Evolutionary conservation across 2,113 vertebrate species (phyloP).

Genomic region (Rostratula benghalensis): DNA sequence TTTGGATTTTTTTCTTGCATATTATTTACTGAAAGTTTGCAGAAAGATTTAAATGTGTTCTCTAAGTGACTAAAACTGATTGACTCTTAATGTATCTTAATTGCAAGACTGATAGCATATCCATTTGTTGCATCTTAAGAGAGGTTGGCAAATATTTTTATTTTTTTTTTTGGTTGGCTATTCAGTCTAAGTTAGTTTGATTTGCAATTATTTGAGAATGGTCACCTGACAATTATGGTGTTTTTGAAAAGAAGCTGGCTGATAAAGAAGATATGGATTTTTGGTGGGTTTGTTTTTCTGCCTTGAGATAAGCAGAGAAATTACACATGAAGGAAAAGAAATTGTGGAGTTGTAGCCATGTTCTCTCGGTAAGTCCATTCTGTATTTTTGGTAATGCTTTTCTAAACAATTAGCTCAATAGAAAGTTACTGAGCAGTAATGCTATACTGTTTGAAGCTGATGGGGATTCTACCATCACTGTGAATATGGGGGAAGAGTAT

Average conservation of each 20-base stretch:
- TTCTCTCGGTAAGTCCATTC: not conserved
- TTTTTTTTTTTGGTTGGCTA: not conserved
- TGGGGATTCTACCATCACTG: not conserved
- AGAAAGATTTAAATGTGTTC: not conserved
- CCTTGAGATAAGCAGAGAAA: not conserved
- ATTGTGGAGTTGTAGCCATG: not conserved
- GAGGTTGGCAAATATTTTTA: not conserved
- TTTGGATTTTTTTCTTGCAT: rapidly evolving
- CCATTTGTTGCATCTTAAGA: not conserved
- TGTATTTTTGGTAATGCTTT: not conserved
- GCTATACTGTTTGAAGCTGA: not conserved
- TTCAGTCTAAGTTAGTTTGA: not conserved
- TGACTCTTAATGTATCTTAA: not conserved
- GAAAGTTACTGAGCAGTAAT: not conserved
- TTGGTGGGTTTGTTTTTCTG: not conserved
- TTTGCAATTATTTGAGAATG: not conserved
- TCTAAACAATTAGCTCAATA: not conserved
- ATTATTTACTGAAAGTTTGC: not conserved
- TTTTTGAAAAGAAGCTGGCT: not conserved
- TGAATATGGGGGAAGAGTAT: not conserved
- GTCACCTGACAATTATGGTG: not conserved
- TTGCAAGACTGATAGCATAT: not conserved
- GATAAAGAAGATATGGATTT: not conserved
- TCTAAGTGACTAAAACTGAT: not conserved
- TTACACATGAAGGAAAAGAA: not conserved